A percentile compares a stretch with the other conserved stretches of the same genome.
phyloP scores from a whole-genome alignment of 2,113 vertebrate genomes.

The Talpa occidentalis region DNA sequence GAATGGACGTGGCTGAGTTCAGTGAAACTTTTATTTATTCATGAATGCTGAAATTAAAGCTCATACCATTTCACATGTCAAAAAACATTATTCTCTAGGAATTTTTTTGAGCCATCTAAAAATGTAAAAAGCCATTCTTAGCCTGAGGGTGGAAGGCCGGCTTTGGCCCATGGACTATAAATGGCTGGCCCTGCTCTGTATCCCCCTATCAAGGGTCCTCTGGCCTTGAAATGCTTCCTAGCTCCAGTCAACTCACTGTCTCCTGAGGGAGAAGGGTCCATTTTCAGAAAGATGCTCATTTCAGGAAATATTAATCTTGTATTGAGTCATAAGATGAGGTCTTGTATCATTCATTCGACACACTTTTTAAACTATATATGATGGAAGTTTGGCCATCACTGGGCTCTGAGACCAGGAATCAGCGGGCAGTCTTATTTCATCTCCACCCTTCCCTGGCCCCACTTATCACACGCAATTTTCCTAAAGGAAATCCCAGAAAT shows the following conservation, averaged over 20 bases:
- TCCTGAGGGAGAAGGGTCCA: not conserved
- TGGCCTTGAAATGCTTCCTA: not conserved
- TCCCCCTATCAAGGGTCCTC: too few relatives aligned
- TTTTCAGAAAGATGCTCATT: not conserved
- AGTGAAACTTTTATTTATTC: not conserved
- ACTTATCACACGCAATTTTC: not conserved
- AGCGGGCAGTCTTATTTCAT: not conserved
- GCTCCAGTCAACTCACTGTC: not conserved
- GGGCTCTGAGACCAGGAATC: not conserved
- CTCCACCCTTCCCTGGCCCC: not conserved
- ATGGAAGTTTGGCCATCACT: not conserved
- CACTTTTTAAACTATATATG: not conserved
- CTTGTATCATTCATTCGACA: not conserved
- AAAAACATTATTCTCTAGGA: not conserved
- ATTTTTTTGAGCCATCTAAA: not conserved
- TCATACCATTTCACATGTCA: not conserved
- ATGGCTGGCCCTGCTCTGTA: too few relatives aligned
- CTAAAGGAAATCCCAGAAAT: not conserved
- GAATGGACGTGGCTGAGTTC: not conserved
- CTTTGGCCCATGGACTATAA: not conserved
- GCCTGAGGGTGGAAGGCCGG: not conserved
- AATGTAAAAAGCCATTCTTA: not conserved
- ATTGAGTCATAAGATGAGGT: not conserved
- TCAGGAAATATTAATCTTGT: not conserved
- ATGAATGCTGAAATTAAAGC: constrained; percentile 3